Percentiles rank a stretch among this genome's conserved stretches.
These are phyloP conservation scores for Alosa alosa DNA, from an alignment of 2,113 vertebrate genomes.

Conservation along the genomic window DNA sequence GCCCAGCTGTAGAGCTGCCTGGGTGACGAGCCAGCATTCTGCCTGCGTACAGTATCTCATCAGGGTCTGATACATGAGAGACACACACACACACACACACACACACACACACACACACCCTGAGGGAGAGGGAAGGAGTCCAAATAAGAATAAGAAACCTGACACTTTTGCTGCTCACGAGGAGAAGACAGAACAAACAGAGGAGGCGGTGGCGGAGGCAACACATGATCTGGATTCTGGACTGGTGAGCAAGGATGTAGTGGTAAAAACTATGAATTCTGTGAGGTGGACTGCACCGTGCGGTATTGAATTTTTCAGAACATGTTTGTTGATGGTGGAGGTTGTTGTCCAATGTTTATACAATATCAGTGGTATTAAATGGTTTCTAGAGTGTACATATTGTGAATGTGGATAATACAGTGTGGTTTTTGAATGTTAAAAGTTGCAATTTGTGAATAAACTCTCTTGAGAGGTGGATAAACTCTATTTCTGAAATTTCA, in stretches of 20 bases:
- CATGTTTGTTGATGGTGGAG: too few relatives aligned
- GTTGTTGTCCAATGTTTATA: too few relatives aligned
- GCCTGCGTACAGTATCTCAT: background rate
- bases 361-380: too few relatives aligned
- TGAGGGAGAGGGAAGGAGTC: background rate
- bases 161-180: slow-evolving; percentile 12
- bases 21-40: background rate
- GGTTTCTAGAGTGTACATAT: too few relatives aligned
- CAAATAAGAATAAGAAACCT: background rate
- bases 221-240: background rate
- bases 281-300: too few relatives aligned
- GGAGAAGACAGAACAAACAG: slow-evolving; percentile 9
- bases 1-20: background rate
- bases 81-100: slow-evolving; percentile 11
- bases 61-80: background rate
- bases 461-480: too few relatives aligned
- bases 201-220: background rate
- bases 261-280: too few relatives aligned
- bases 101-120: background rate
- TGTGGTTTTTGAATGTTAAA: too few relatives aligned
- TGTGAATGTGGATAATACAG: too few relatives aligned
- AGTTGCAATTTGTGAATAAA: too few relatives aligned
- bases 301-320: too few relatives aligned
- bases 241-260: background rate
- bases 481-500: too few relatives aligned